Evolutionary conservation across 2,797 vertebrate genomes (phyloP).

Genomic region (Muscicapa comitata): DNA sequence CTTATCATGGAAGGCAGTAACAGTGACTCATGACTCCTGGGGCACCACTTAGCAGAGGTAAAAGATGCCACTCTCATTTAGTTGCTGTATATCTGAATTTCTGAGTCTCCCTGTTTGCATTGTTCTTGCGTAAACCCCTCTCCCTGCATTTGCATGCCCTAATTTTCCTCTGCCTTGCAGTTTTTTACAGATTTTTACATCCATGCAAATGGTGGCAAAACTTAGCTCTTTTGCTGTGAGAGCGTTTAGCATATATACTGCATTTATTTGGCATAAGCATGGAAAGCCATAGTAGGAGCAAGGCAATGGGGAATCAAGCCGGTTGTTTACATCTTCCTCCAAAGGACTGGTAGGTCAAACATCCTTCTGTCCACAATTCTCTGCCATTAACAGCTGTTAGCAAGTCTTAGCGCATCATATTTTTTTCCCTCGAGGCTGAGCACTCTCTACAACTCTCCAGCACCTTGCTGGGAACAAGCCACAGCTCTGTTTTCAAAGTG

Average conservation of each 20-base stretch:
- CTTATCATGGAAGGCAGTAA: not conserved
- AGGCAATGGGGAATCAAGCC: not conserved
- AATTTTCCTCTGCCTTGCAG: not conserved
- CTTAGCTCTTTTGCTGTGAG: not conserved
- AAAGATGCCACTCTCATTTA: not conserved
- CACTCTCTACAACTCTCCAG: constrained; percentile 13
- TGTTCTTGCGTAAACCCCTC: not conserved
- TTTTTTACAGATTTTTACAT: not conserved
- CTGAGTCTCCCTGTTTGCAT: not conserved
- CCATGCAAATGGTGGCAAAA: not conserved
- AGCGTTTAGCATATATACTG: not conserved
- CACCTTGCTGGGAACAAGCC: constrained; percentile 30
- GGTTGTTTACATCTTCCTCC: constrained; percentile 32
- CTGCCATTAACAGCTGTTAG: constrained; percentile 47
- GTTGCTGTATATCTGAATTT: not conserved
- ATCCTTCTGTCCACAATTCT: not conserved
- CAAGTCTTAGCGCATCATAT: not conserved
- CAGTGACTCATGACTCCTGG: not conserved
- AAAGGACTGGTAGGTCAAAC: constrained; percentile 35
- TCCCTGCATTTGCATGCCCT: not conserved
- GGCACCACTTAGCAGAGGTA: not conserved
- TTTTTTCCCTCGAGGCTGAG: constrained; percentile 8
- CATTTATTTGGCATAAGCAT: not conserved
- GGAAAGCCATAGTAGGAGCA: not conserved
- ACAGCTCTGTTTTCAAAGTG: not conserved